Conservation (phyloP, 1,140 invertebrate species). For the Drosophila carrolli region DNA sequence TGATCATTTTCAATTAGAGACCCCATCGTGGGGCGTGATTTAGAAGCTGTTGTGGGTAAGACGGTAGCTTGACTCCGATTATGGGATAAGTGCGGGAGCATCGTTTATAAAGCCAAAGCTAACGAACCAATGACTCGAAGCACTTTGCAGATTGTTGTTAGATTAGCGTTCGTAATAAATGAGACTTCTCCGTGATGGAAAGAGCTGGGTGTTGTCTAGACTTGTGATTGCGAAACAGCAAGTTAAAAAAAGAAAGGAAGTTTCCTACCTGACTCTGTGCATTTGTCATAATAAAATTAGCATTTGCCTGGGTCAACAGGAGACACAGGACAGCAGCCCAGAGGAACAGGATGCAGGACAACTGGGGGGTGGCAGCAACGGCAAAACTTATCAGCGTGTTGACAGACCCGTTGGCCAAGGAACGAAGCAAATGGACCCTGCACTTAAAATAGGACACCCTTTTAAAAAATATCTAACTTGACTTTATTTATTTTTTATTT, state of each 20-base stretch:
- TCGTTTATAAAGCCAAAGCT: slow-evolving; percentile 41
- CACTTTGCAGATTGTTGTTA: slow-evolving; percentile 50
- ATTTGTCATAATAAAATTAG: slow-evolving; percentile 79
- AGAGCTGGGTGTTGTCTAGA: slow-evolving; percentile 41
- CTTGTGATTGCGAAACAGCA: slow-evolving; percentile 44
- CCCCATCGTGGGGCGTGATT: slow-evolving; percentile 30
- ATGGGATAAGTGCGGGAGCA: slow-evolving; percentile 41
- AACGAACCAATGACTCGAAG: slow-evolving; percentile 54
- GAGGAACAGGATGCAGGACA: slow-evolving; percentile 25
- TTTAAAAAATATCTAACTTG: slow-evolving; percentile 1
- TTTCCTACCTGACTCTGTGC: slow-evolving; percentile 44
- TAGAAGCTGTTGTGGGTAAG: slow-evolving; percentile 58
- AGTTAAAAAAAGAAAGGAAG: slow-evolving; percentile 22
- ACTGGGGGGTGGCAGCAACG: slow-evolving; percentile 23
- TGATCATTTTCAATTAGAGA: slow-evolving; percentile 74
- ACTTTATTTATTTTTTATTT: too few relatives aligned
- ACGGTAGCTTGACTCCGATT: slow-evolving; percentile 55
- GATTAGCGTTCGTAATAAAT: slow-evolving; percentile 47
- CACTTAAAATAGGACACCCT: slow-evolving; percentile 28
- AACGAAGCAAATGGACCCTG: slow-evolving; percentile 8
- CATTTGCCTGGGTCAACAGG: slow-evolving; percentile 64
- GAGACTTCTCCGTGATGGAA: slow-evolving; percentile 14
- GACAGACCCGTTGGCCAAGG: slow-evolving; percentile 41
- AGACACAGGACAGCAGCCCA: slow-evolving; percentile 4
- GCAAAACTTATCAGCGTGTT: slow-evolving; percentile 65